These are phyloP conservation scores for Trichoplusia ni DNA, from an alignment of 1,140 invertebrate species.

Conservation along the genomic window DNA sequence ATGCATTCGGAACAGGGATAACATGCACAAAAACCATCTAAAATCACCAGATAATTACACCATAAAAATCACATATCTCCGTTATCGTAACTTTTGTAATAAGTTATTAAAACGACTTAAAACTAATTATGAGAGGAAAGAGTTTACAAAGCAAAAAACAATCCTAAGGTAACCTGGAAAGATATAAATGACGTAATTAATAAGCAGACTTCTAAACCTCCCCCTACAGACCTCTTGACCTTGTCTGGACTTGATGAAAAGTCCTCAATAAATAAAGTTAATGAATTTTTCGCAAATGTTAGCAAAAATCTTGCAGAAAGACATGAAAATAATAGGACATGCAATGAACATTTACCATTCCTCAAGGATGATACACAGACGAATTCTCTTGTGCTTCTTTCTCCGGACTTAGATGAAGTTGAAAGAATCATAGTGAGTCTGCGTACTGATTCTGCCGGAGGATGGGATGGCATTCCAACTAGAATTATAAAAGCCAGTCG, in stretches of 20 bases:
- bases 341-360: neutral
- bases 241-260: neutral
- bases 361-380: neutral
- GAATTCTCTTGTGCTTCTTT: no score
- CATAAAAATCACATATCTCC: neutral
- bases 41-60: neutral
- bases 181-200: neutral
- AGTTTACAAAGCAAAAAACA: neutral
- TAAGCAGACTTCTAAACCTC: neutral
- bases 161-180: neutral
- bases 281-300: neutral
- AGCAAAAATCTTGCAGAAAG: neutral
- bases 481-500: neutral
- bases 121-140: neutral
- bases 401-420: neutral
- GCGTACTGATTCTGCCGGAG: neutral
- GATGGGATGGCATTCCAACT: neutral
- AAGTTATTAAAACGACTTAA: neutral
- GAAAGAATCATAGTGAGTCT: neutral
- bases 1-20: neutral
- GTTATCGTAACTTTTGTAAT: neutral
- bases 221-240: neutral
- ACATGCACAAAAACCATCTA: neutral
- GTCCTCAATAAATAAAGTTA: neutral
- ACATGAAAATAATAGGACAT: neutral